A percentile compares a stretch with the other conserved stretches of the same genome.
phyloP scores from a whole-genome alignment of 1,140 invertebrate species.

The Plutomurus gul region DNA sequence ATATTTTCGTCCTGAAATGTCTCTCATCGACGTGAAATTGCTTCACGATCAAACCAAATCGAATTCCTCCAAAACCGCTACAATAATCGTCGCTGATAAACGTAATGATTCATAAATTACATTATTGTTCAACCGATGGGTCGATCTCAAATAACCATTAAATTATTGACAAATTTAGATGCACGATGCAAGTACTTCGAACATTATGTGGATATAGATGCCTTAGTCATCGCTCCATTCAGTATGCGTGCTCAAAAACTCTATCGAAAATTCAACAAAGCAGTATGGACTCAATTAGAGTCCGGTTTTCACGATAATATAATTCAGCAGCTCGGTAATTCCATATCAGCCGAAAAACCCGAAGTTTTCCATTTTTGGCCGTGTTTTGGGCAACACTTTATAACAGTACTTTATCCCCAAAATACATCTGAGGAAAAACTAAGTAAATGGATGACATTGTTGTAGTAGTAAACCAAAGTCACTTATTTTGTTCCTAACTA shows the following conservation, averaged over 20 bases:
- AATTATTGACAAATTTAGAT: constrained; percentile 21
- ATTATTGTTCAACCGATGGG: too few relatives aligned
- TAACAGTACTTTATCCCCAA: constrained; percentile 72
- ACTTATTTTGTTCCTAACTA: background rate
- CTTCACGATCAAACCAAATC: constrained; percentile 48
- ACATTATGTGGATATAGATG: constrained; percentile 47
- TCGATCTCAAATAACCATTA: background rate
- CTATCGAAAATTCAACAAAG: constrained; percentile 48
- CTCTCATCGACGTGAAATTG: constrained; percentile 40
- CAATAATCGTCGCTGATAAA: constrained; percentile 46
- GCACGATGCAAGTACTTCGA: constrained; percentile 51
- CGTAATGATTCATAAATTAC: constrained; percentile 43
- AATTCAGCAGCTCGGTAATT: constrained; percentile 42
- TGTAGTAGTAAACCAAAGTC: too few relatives aligned
- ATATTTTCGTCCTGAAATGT: constrained; percentile 44
- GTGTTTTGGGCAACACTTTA: constrained; percentile 70
- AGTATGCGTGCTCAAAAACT: constrained; percentile 11
- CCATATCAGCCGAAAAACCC: constrained; percentile 57
- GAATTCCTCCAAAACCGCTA: constrained; percentile 19
- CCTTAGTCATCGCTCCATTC: constrained; percentile 39
- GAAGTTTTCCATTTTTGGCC: constrained; percentile 69
- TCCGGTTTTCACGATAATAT: constrained; percentile 48
- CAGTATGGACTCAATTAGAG: constrained; percentile 44
- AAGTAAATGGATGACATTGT: constrained; percentile 63
- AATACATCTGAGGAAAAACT: constrained; percentile 65